phyloP scores from a whole-genome alignment of 1,140 invertebrate species.

The Tetramorium alpestre region DNA sequence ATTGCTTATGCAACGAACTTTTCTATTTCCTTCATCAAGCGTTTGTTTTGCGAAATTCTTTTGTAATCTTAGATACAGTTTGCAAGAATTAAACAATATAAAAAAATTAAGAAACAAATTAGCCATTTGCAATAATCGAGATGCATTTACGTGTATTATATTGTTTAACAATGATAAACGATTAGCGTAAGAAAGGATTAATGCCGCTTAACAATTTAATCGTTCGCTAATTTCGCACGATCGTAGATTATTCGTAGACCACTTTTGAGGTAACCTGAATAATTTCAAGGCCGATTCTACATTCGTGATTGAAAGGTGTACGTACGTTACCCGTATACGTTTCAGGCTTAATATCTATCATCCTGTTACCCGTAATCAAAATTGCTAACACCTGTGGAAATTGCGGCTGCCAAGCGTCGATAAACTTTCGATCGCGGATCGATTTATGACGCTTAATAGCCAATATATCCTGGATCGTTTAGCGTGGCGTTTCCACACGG shows the following conservation, averaged over 20 bases:
- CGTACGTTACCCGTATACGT: background rate
- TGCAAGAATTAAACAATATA: background rate
- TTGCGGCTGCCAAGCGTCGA: background rate
- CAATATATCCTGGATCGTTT: slow-evolving; percentile 12
- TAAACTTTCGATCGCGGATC: slow-evolving; percentile 43
- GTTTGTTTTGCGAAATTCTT: background rate
- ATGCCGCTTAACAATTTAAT: background rate
- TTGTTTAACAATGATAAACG: background rate
- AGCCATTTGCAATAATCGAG: background rate
- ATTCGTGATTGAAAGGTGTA: slow-evolving; percentile 61
- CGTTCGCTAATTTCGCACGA: background rate
- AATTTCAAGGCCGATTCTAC: slow-evolving; percentile 53
- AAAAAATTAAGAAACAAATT: background rate
- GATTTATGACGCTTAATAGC: background rate
- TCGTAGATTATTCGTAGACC: background rate
- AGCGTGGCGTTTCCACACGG: background rate
- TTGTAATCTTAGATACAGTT: background rate
- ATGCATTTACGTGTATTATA: background rate
- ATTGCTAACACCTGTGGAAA: slow-evolving; percentile 25
- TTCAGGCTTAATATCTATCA: slow-evolving; percentile 38
- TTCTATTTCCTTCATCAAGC: background rate
- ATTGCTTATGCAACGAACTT: background rate
- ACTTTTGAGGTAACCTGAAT: slow-evolving; percentile 7
- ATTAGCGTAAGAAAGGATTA: background rate
- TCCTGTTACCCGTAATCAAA: slow-evolving; percentile 31